Evolutionary conservation across 2,113 vertebrate species (phyloP).

Genomic region (Marmota monax): DNA sequence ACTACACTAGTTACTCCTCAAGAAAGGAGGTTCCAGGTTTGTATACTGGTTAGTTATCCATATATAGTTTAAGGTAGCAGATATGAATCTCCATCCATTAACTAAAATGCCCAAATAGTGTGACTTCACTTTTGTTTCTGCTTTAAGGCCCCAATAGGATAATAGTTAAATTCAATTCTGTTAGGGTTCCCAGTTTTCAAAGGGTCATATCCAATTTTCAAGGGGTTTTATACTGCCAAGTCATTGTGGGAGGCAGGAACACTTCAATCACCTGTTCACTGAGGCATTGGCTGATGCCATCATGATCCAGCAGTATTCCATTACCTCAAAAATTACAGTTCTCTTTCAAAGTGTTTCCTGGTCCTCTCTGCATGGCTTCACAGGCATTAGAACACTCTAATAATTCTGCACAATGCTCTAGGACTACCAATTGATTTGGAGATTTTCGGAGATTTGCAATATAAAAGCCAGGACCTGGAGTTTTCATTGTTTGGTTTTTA

Average conservation of each 20-base stretch:
- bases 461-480: neutral
- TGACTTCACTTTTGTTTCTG: neutral
- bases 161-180: neutral
- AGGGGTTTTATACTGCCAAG: neutral
- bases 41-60: neutral
- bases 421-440: neutral
- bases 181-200: neutral
- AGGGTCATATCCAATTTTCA: neutral
- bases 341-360: neutral
- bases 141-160: neutral
- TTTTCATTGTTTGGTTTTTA: neutral
- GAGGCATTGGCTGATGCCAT: neutral
- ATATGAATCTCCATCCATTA: neutral
- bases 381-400: neutral
- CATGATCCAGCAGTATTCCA: neutral
- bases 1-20: neutral
- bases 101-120: neutral
- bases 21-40: neutral
- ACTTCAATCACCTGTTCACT: neutral
- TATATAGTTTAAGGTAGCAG: neutral
- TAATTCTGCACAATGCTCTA: neutral
- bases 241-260: neutral
- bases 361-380: neutral
- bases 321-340: neutral
- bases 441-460: neutral